phyloP scores from a whole-genome alignment of 2,113 vertebrate genomes.

The Paradisaea rubra region DNA sequence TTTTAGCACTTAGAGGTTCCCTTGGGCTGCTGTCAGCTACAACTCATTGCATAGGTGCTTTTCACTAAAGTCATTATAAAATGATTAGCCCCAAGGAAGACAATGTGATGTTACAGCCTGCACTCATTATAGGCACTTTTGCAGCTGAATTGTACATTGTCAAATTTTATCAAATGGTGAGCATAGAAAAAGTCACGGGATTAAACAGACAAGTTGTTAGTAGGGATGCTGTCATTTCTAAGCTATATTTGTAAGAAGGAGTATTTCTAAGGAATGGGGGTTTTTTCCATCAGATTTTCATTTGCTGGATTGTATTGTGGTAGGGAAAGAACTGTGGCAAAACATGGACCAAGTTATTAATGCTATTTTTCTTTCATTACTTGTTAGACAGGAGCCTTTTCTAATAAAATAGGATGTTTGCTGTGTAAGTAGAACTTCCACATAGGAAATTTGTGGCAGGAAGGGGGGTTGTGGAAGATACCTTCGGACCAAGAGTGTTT shows the following conservation, averaged over 20 bases:
- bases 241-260: not conserved
- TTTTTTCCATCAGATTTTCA: not conserved
- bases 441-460: not conserved
- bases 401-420: not conserved
- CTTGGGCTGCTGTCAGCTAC: conserved; percentile 70
- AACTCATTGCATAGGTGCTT: conserved; percentile 72
- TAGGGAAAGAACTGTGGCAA: not conserved
- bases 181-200: not conserved
- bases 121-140: conserved; percentile 30
- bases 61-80: conserved; percentile 74
- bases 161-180: conserved; percentile 38
- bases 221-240: not conserved
- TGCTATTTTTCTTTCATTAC: not conserved
- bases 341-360: not conserved
- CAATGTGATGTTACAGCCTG: not conserved
- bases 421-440: not conserved
- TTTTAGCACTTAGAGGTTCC: conserved; percentile 66
- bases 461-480: not conserved
- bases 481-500: not conserved
- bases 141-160: conserved; percentile 38
- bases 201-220: not conserved
- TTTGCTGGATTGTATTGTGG: not conserved
- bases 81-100: conserved; percentile 69
- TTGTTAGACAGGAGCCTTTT: not conserved
- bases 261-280: not conserved